These are phyloP conservation scores for roundworm (Caenorhabditis elegans) DNA, from an alignment of 1,140 invertebrate species.

Conservation along the genomic window WBcel235 BX284605.5:12949501-12950000, in stretches of 20 bases:
- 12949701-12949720: conserved; percentile 32
- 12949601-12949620: conserved; percentile 38
- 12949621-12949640: conserved; percentile 21
- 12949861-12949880: conserved; percentile 43
- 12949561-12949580: conserved; percentile 34
- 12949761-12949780: conserved; percentile 34
- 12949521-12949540: conserved; percentile 47
- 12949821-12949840: conserved; percentile 48
- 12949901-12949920: conserved; percentile 35
- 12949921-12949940: neutral
- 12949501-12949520: conserved; percentile 43
- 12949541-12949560: conserved; percentile 32
- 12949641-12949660: conserved; percentile 36
- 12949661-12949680: conserved; percentile 34
- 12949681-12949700: conserved; percentile 34
- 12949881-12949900: conserved; percentile 46
- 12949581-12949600: conserved; percentile 37
- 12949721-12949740: conserved; percentile 46
- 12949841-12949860: conserved; percentile 45
- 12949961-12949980: neutral
- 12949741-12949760: conserved; percentile 31
- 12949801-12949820: conserved; percentile 44
- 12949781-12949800: conserved; percentile 41
- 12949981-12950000: neutral
- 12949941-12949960: neutral